Conservation (phyloP, 1,140 invertebrate genomes). For the Leptoteleia sp. region DNA sequence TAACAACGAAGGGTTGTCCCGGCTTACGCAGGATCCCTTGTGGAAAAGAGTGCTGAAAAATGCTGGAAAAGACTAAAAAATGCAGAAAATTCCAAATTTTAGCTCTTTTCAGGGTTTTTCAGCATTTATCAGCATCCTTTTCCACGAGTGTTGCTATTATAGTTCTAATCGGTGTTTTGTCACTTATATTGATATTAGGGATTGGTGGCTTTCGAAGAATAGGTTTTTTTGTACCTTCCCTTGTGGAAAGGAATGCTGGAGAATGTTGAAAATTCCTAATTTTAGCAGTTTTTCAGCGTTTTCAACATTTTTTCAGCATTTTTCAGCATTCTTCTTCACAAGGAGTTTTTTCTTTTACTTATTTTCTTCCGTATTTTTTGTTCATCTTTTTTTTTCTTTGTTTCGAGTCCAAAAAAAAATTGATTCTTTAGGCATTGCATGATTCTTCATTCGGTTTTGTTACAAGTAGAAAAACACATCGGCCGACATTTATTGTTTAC, state of each 20-base stretch:
- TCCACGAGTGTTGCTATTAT: too few relatives aligned
- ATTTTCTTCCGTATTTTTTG: neutral
- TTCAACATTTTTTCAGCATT: too few relatives aligned
- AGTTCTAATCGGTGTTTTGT: constrained; percentile 29
- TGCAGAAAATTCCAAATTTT: too few relatives aligned
- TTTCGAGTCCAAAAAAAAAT: constrained; percentile 26
- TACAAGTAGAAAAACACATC: neutral
- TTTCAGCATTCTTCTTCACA: too few relatives aligned
- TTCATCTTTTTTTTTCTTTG: neutral
- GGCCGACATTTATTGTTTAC: constrained; percentile 5
- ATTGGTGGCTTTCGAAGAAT: constrained; percentile 14
- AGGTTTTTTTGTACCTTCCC: constrained; percentile 5
- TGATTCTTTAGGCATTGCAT: constrained; percentile 13
- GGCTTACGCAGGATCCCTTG: too few relatives aligned
- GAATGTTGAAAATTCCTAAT: too few relatives aligned
- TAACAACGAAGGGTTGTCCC: constrained; percentile 14
- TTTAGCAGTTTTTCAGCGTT: too few relatives aligned
- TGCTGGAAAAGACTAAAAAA: too few relatives aligned
- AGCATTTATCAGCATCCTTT: too few relatives aligned
- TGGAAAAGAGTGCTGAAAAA: too few relatives aligned
- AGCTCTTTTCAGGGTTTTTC: constrained; percentile 11
- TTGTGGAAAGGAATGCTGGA: too few relatives aligned
- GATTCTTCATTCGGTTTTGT: neutral
- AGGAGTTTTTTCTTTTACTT: neutral
- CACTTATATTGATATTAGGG: constrained; percentile 10